These are phyloP conservation scores for Zaprionus kolodkinae DNA, from an alignment of 1,140 invertebrate genomes.

Conservation along the genomic window DNA sequence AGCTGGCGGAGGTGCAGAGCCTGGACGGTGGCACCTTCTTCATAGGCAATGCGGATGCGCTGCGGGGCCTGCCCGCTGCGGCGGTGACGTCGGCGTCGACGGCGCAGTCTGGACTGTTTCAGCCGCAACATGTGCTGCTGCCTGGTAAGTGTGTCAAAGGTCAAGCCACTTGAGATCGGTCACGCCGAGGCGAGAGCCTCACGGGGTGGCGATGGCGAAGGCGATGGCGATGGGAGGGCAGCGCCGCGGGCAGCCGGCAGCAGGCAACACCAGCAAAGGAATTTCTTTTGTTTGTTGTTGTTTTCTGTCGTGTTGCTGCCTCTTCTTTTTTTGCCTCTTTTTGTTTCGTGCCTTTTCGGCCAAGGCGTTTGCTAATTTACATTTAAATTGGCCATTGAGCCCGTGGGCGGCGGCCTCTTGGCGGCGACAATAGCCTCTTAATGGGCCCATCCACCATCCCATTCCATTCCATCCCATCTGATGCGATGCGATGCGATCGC, in stretches of 20 bases:
- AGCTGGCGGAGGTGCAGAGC: constrained; percentile 83
- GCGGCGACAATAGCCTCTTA: constrained; percentile 67
- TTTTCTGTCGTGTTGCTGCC: neutral
- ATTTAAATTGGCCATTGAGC: constrained; percentile 55
- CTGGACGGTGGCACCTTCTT: constrained; percentile 82
- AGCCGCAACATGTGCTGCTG: constrained; percentile 82
- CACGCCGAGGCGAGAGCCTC: constrained; percentile 3
- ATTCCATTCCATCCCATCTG: neutral
- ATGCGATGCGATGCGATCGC: constrained; percentile 40
- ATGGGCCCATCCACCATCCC: constrained; percentile 41
- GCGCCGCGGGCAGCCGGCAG: constrained; percentile 24
- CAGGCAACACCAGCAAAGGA: constrained; percentile 29
- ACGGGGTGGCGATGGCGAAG: neutral
- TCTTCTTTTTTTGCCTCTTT: constrained; percentile 1
- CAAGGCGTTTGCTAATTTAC: constrained; percentile 52
- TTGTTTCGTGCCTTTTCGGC: constrained; percentile 31
- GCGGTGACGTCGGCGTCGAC: constrained; percentile 43
- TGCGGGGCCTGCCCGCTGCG: constrained; percentile 61
- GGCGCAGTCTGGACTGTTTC: constrained; percentile 69
- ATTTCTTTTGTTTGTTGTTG: constrained; percentile 30
- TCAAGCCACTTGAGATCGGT: constrained; percentile 52
- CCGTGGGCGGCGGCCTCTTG: constrained; percentile 48
- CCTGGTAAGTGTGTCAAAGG: constrained; percentile 74
- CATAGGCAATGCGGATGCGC: constrained; percentile 79
- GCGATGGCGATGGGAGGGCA: neutral